Evolutionary conservation across 1,140 invertebrate genomes (phyloP).

Genomic region (Sitophilus oryzae): DNA sequence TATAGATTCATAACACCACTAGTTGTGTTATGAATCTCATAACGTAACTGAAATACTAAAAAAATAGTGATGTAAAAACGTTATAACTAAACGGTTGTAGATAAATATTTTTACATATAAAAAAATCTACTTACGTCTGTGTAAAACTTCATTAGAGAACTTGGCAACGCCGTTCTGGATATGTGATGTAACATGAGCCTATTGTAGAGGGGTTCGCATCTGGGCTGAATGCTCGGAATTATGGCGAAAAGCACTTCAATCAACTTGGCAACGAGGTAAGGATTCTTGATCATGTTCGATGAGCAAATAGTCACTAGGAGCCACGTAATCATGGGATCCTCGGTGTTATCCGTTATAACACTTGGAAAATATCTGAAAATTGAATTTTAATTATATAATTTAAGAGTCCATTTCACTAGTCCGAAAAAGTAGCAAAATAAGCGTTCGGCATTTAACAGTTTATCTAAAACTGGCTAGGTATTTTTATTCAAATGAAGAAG

Average conservation of each 20-base stretch:
- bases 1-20: too few species aligned
- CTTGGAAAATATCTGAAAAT: slow-evolving; percentile 67
- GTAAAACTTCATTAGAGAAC: slow-evolving; percentile 95
- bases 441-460: too few species aligned
- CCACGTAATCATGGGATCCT: slow-evolving; percentile 81
- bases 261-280: slow-evolving; percentile 91
- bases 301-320: slow-evolving; percentile 83
- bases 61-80: too few species aligned
- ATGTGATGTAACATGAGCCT: slow-evolving; percentile 82
- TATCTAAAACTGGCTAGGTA: too few species aligned
- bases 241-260: slow-evolving; percentile 93
- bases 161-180: slow-evolving; percentile 73
- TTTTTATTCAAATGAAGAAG: too few species aligned
- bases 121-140: slow-evolving; percentile 71
- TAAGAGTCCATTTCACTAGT: too few species aligned
- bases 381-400: too few species aligned
- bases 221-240: slow-evolving; percentile 73
- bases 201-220: slow-evolving; percentile 46
- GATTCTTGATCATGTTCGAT: slow-evolving; percentile 88
- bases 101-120: neutral
- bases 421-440: too few species aligned
- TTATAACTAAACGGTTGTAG: too few species aligned
- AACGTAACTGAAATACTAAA: too few species aligned
- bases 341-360: slow-evolving; percentile 69
- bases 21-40: too few species aligned